Conservation (phyloP, 2,888 invertebrate species). For the Scaptomyza polygonia region DNA sequence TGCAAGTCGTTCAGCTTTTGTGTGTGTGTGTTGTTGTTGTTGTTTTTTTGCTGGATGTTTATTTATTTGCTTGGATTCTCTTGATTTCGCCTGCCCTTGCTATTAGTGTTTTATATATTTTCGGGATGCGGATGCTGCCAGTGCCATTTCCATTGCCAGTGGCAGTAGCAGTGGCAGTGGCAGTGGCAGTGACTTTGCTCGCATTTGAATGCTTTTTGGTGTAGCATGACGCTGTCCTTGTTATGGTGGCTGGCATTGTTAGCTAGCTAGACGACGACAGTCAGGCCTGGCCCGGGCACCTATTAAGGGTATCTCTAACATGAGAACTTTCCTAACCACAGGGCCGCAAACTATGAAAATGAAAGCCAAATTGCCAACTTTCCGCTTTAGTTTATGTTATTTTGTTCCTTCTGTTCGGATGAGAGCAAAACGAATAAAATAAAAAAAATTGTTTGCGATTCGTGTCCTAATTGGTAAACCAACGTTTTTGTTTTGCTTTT, state of each 20-base stretch:
- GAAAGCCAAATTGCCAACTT: constrained; percentile 75
- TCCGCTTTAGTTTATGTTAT: constrained; percentile 20
- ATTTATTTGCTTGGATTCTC: constrained; percentile 52
- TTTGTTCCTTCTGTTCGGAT: neutral
- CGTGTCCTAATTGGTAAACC: constrained; percentile 73
- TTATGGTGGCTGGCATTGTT: constrained; percentile 52
- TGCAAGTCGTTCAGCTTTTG: constrained; percentile 66
- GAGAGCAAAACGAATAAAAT: constrained; percentile 55
- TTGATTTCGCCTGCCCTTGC: constrained; percentile 51
- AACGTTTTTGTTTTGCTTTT: constrained; percentile 16
- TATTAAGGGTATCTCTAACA: constrained; percentile 51
- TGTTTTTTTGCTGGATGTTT: constrained; percentile 17
- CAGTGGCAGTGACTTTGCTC: constrained; percentile 52
- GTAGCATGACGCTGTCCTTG: constrained; percentile 44
- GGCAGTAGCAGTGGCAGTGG: no score
- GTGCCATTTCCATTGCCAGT: constrained; percentile 31
- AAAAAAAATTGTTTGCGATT: constrained; percentile 60
- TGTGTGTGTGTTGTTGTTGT: constrained; percentile 1
- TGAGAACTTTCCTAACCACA: constrained; percentile 56
- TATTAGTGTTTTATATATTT: constrained; percentile 28
- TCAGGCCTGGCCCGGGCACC: constrained; percentile 26
- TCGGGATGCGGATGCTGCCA: constrained; percentile 44
- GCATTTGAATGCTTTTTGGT: constrained; percentile 52
- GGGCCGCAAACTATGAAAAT: constrained; percentile 61
- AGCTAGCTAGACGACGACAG: constrained; percentile 24